phyloP scores from a whole-genome alignment of 2,113 vertebrate species.

The Montifringilla adamsi region DNA sequence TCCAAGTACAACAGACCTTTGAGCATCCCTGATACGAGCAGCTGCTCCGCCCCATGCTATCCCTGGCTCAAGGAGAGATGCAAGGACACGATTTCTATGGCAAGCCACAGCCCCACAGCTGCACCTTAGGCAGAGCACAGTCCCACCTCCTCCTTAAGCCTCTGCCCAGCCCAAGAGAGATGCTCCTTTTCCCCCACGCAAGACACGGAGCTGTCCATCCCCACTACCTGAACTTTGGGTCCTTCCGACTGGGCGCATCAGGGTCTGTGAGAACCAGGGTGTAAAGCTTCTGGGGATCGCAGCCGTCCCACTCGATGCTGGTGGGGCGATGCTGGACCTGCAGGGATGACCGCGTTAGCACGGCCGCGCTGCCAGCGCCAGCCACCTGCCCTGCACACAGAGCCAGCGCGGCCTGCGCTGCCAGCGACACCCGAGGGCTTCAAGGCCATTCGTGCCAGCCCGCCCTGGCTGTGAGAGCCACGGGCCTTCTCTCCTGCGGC shows the following conservation, averaged over 20 bases:
- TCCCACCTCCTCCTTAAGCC: neutral
- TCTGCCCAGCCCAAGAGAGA: neutral
- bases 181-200: neutral
- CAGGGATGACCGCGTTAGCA: neutral
- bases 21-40: neutral
- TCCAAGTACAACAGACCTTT: neutral
- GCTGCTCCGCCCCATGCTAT: neutral
- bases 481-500: neutral
- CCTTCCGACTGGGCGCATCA: slow-evolving; percentile 91
- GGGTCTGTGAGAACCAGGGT: slow-evolving; percentile 92
- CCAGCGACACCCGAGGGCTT: neutral
- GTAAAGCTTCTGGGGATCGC: slow-evolving; percentile 85
- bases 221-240: slow-evolving; percentile 87
- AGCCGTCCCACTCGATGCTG: slow-evolving; percentile 85
- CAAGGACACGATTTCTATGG: neutral
- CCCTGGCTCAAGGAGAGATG: neutral
- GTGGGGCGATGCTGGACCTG: slow-evolving; percentile 90
- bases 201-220: accelerated
- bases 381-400: accelerated
- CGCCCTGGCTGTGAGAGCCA: accelerated
- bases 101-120: neutral
- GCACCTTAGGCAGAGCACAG: accelerated
- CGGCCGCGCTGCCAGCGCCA: neutral
- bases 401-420: neutral
- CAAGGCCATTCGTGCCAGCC: neutral